These are phyloP conservation scores for Bolinopsis microptera DNA, from an alignment of 37 sponge, comb jelly and placozoan genomes.

Conservation along the genomic window DNA sequence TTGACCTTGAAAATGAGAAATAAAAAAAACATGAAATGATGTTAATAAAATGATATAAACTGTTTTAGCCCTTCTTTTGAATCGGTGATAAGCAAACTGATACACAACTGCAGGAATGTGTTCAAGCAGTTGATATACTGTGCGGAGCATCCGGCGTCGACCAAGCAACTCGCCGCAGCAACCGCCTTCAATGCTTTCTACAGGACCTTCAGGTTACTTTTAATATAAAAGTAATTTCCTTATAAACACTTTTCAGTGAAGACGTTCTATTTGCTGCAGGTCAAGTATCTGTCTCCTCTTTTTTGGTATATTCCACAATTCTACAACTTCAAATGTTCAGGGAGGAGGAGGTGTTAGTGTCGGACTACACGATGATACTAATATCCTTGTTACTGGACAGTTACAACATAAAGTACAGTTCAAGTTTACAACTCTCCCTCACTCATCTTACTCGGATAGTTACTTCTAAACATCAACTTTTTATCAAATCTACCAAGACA, in stretches of 20 bases:
- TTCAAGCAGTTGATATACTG: conserved; percentile 43
- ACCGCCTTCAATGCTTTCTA: conserved; percentile 55
- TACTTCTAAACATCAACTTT: background rate
- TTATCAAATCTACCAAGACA: background rate
- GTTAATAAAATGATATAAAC: no score
- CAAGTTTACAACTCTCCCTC: background rate
- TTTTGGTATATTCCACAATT: no score
- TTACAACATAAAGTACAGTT: background rate
- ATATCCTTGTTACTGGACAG: background rate
- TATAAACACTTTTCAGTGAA: no score
- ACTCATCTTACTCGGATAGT: conserved; percentile 35
- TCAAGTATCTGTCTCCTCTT: no score
- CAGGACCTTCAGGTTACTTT: conserved; percentile 51
- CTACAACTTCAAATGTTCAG: no score
- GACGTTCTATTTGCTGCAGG: no score
- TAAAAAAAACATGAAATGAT: no score
- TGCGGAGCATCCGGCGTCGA: background rate
- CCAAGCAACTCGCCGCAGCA: conserved; percentile 31
- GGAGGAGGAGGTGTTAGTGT: conserved; percentile 37
- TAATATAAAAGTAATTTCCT: no score
- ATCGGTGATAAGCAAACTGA: no score
- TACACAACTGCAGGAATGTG: conserved; percentile 42
- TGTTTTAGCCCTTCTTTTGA: no score
- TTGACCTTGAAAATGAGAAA: no score
- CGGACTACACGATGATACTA: background rate